Conservation (phyloP, 2,888 invertebrate species). For the Penaeus monodon region DNA sequence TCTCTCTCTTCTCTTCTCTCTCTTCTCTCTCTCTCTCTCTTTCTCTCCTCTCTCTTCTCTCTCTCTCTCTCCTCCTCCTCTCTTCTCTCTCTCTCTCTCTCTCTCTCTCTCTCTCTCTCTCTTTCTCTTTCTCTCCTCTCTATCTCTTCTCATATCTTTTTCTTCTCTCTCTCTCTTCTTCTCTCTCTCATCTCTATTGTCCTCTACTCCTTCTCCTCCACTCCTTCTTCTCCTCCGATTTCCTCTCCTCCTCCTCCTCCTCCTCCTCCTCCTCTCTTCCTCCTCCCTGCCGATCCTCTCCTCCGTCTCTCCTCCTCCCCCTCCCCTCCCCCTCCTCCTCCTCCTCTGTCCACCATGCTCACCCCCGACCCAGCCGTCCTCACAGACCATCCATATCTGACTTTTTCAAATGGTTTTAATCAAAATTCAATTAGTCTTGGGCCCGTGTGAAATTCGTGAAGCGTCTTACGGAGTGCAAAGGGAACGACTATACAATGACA, state of each 20-base stretch:
- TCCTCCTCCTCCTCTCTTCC: too few species aligned
- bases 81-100: background rate
- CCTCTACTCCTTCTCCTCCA: background rate
- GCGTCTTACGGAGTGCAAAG: constrained; percentile 35
- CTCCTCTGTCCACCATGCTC: background rate
- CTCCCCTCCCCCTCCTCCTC: background rate
- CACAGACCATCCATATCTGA: constrained; percentile 43
- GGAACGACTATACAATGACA: background rate
- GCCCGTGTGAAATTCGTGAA: constrained; percentile 54
- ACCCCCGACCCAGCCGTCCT: background rate
- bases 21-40: background rate
- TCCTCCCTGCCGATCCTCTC: background rate
- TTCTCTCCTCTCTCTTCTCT: background rate
- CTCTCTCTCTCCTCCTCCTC: background rate
- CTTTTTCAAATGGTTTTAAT: constrained; percentile 58
- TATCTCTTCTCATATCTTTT: background rate
- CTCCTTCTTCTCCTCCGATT: too few species aligned
- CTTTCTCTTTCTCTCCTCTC: background rate
- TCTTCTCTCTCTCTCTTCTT: too few species aligned
- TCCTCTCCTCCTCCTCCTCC: too few species aligned
- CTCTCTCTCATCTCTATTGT: background rate
- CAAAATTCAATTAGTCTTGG: constrained; percentile 55
- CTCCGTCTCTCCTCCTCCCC: background rate
- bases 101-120: background rate
- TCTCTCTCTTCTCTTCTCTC: background rate